Evolutionary conservation across 92 coral and sea anemone genomes (phyloP).

Genomic region (Porites rus): DNA sequence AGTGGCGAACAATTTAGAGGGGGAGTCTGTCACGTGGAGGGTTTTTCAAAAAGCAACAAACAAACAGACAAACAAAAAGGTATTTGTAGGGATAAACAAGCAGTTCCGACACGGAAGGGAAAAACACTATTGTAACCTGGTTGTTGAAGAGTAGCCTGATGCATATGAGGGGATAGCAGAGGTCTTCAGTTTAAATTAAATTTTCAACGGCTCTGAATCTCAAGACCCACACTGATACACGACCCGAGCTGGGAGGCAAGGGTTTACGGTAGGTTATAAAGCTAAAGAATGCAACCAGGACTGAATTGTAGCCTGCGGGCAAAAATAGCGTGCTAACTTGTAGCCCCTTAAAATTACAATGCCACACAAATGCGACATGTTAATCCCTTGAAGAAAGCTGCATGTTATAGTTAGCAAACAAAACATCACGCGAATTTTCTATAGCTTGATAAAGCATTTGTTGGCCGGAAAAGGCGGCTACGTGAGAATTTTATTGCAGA

Average conservation of each 20-base stretch:
- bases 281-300: too few relatives aligned
- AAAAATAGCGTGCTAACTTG: background rate
- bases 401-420: slow-evolving; percentile 4
- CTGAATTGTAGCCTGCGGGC: too few relatives aligned
- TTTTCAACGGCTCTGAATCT: background rate
- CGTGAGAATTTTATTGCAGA: background rate
- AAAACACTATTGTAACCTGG: too few relatives aligned
- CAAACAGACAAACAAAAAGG: too few relatives aligned
- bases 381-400: background rate
- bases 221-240: background rate
- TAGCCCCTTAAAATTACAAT: background rate
- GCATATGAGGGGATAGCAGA: too few relatives aligned
- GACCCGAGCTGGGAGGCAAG: background rate
- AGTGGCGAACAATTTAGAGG: too few relatives aligned
- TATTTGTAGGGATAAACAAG: too few relatives aligned
- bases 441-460: background rate
- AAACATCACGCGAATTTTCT: background rate
- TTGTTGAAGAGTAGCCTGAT: too few relatives aligned
- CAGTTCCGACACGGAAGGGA: too few relatives aligned
- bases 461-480: slow-evolving; percentile 10
- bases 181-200: too few relatives aligned
- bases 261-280: background rate
- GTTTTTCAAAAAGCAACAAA: too few relatives aligned
- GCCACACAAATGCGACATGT: background rate
- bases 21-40: too few relatives aligned